Conservation (phyloP, 1,140 invertebrate species). For the Plodia interpunctella region DNA sequence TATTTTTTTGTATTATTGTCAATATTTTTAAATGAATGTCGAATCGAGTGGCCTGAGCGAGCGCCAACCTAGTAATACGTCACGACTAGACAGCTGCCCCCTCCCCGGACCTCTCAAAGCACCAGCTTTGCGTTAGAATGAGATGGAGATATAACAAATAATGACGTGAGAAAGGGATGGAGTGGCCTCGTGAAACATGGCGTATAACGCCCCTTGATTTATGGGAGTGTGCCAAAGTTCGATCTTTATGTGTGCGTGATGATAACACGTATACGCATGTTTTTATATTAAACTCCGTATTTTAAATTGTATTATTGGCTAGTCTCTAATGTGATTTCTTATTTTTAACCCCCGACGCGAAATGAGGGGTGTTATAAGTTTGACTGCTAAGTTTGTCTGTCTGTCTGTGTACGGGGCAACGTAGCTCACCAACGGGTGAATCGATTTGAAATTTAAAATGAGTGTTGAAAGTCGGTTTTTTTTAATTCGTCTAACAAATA, state of each 20-base stretch:
- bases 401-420: no score
- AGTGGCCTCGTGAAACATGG: slow-evolving; percentile 73
- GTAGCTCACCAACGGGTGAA: no score
- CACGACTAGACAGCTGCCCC: slow-evolving; percentile 71
- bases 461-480: no score
- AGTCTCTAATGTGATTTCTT: no score
- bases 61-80: slow-evolving; percentile 69
- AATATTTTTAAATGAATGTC: not conserved
- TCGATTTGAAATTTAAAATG: no score
- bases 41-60: slow-evolving; percentile 57
- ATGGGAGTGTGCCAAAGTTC: slow-evolving; percentile 75
- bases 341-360: no score
- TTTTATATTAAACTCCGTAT: not conserved
- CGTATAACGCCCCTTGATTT: slow-evolving; percentile 78
- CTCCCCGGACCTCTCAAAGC: slow-evolving; percentile 38
- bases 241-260: slow-evolving; percentile 70
- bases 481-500: no score
- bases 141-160: slow-evolving; percentile 51
- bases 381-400: no score
- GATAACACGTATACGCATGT: slow-evolving; percentile 29
- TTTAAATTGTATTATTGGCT: no score
- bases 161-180: slow-evolving; percentile 57
- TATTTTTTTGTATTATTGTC: not conserved
- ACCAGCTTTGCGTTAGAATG: slow-evolving; percentile 51
- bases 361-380: no score